Percentiles rank a stretch among this genome's conserved stretches.
Conservation (phyloP, 2,888 invertebrate genomes). For the Eremobia ochroleuca region DNA sequence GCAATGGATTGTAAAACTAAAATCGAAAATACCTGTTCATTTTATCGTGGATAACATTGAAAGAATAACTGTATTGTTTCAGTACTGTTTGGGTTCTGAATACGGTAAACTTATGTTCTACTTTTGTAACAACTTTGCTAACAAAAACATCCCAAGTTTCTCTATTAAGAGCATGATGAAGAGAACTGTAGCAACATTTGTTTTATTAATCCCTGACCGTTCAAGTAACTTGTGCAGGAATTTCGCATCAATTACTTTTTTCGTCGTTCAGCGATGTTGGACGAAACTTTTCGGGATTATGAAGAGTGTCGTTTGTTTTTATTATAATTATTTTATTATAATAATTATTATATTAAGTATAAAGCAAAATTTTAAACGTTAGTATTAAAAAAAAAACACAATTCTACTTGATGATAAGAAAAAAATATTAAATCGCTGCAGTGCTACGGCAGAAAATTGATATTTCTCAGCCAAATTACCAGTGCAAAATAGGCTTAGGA, state of each 20-base stretch:
- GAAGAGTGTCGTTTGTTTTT: constrained; percentile 18
- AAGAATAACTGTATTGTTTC: constrained; percentile 53
- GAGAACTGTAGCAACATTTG: constrained; percentile 57
- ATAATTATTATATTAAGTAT: too few relatives aligned
- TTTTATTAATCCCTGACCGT: constrained; percentile 63
- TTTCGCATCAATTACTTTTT: constrained; percentile 53
- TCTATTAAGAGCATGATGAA: constrained; percentile 65
- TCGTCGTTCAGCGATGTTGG: constrained; percentile 18
- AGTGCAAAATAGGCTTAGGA: not conserved
- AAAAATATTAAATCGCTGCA: not conserved
- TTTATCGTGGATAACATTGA: constrained; percentile 51
- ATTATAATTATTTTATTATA: too few relatives aligned
- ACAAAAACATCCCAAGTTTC: constrained; percentile 66
- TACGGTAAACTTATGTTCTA: constrained; percentile 61
- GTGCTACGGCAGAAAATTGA: too few relatives aligned
- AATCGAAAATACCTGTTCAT: constrained; percentile 52
- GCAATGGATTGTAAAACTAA: constrained; percentile 52
- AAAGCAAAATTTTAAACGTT: not conserved
- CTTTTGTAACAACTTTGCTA: constrained; percentile 57
- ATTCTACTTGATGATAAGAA: not conserved
- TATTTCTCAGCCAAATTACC: not conserved
- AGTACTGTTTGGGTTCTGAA: constrained; percentile 55
- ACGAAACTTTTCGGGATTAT: constrained; percentile 26
- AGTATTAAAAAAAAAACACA: too few relatives aligned
- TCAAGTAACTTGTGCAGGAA: constrained; percentile 47